Evolutionary conservation across 2,888 invertebrate genomes (phyloP), one percentile per base, ranked within the genome.

Genomic region (Lagria hirta): DNA sequence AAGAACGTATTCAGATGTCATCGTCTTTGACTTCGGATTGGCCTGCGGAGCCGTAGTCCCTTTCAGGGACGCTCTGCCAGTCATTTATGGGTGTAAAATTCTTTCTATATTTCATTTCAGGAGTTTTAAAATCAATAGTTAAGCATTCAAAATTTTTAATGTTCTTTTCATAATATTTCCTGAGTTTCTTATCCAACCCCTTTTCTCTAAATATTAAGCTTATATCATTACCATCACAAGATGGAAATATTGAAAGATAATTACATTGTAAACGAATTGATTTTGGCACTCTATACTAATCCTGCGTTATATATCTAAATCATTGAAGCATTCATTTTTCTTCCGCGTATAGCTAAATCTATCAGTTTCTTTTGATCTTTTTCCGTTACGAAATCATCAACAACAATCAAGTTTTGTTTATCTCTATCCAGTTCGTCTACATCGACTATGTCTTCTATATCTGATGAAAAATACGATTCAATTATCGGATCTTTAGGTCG

Each of bases 1-100:
- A 24, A 35, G 34, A 34, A 34, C 24, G 24, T 34, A 34, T 34
- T 34, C 34, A 30, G 30, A 28, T 28, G n/a, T n/a, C n/a, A n/a
- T n/a, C n/a, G n/a, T n/a, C n/a, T n/a, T n/a, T n/a, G n/a, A n/a
- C n/a, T n/a, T n/a, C n/a, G n/a, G n/a, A n/a, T n/a, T n/a, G n/a
- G n/a, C n/a, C n/a, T n/a, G n/a, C n/a, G n/a, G n/a, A n/a, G n/a
- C n/a, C n/a, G n/a, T n/a, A n/a, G n/a, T n/a, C n/a, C n/a, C n/a
- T n/a, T n/a, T n/a, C n/a, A n/a, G n/a, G n/a, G n/a, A n/a, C n/a
- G n/a, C n/a, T n/a, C n/a, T n/a, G n/a, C n/a, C n/a, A n/a, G n/a
- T n/a, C n/a, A 30, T 30, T 30, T 30, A 30, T 30, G 17, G 18
- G 32, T 32, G 32, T 32, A 21, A 28, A 28, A 28, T 28, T 28